Evolutionary conservation across 2,113 vertebrate species (phyloP), one percentile per base, ranked within the genome.

Genomic region (Scytalopus superciliaris): DNA sequence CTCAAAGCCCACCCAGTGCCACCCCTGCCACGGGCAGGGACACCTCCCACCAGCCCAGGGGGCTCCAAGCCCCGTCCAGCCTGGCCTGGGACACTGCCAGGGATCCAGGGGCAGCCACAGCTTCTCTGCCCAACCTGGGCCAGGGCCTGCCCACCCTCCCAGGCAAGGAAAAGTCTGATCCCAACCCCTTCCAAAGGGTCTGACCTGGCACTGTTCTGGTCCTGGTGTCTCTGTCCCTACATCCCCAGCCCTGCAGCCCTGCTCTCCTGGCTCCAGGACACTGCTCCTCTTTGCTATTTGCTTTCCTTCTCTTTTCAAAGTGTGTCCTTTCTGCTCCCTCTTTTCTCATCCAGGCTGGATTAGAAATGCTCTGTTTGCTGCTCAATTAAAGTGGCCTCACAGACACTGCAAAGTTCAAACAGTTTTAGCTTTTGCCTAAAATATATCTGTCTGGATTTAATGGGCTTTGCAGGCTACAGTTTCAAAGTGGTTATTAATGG

Each of bases 291-390:
- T 80, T 66, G 80, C 40, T 70, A 2, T 39, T 77, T 50, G 33
- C 80, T 70, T 42, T 35, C 68, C 74, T 67, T 37, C 39, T 87
- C 74, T n/a, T 77, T 33, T 21, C 5, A 19, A 70, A 21, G 30
- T 9, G 10, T 49, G 25, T 59, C n/a, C 76, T 81, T 76, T 47
- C 60, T 33, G 47, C 63, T 69, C 90, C 52, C 57, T 27, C 84
- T 35, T 33, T 31, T 28, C 90, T 82, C 70, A 3, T 27, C 78
- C 5, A 37, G 74, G 60, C 53, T 69, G 96, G 95, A 94, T 97
- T 89, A 95, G 95, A n/a, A 87, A 89, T 67, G 90, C 95, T 96
- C 93, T 60, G 95, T 87, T 95, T 94, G 93, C 84, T 42, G 21
- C 83, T 70, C 93, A 56, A 49, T 91, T 82, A 89, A 22, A 84